phyloP scores from a whole-genome alignment of 2,113 vertebrate genomes.

The Cebidichthys violaceus region DNA sequence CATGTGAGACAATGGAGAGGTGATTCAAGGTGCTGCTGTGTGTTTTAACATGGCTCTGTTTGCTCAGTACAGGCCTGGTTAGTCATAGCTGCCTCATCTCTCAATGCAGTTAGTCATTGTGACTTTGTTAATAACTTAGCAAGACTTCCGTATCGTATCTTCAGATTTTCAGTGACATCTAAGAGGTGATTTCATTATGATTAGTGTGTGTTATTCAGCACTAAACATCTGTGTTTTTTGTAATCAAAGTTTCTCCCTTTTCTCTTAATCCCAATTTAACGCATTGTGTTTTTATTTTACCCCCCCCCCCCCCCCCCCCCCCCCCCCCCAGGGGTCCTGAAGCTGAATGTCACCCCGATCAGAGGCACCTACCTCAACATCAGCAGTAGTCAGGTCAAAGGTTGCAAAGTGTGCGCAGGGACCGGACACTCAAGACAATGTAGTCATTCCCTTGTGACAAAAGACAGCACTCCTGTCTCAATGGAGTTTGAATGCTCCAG shows the following conservation, averaged over 20 bases:
- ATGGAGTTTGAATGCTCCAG: conserved; percentile 71
- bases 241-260: neutral
- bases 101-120: conserved; percentile 5
- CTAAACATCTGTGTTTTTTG: neutral
- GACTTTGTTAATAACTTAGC: neutral
- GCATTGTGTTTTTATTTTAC: neutral
- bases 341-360: conserved; percentile 53
- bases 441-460: conserved; percentile 19
- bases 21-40: neutral
- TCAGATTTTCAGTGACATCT: too few relatives aligned
- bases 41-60: conserved; percentile 22
- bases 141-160: too few relatives aligned
- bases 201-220: neutral
- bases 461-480: neutral
- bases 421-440: conserved; percentile 18
- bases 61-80: conserved; percentile 36
- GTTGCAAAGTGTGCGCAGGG: conserved; percentile 67
- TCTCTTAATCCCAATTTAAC: neutral
- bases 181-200: neutral
- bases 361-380: conserved; percentile 57
- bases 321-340: conserved; percentile 50
- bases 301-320: too few relatives aligned
- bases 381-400: conserved; percentile 30
- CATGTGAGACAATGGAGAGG: neutral
- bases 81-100: conserved; percentile 45